These are phyloP conservation scores for Temnothorax ravouxi DNA, from an alignment of 2,888 invertebrate genomes.

Conservation along the genomic window DNA sequence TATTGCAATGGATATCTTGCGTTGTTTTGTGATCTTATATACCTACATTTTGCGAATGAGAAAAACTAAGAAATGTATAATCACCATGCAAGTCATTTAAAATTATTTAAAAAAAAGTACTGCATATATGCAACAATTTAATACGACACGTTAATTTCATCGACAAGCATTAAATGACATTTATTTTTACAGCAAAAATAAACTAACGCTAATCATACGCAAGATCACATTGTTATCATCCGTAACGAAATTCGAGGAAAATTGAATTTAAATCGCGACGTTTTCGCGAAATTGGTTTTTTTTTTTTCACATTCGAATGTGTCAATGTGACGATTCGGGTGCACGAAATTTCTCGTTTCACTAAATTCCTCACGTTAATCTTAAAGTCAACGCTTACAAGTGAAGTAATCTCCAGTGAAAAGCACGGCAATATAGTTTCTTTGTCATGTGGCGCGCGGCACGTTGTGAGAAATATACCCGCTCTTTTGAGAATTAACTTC, in stretches of 20 bases:
- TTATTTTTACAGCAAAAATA: neutral
- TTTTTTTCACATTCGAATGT: neutral
- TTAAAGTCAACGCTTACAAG: neutral
- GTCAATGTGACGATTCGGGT: neutral
- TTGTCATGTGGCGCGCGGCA: neutral
- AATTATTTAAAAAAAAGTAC: slow-evolving; percentile 7
- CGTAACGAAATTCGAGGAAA: neutral
- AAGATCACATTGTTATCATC: neutral
- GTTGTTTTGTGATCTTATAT: neutral
- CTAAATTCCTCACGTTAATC: neutral
- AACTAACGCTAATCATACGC: neutral
- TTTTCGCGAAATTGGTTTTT: neutral
- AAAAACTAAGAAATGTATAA: neutral
- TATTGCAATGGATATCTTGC: neutral
- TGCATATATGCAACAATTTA: neutral
- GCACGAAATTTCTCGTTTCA: neutral
- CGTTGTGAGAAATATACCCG: neutral
- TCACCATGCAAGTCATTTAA: neutral
- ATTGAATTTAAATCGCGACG: neutral
- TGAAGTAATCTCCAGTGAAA: neutral
- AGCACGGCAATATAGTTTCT: neutral
- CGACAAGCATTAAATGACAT: neutral
- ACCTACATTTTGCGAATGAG: neutral
- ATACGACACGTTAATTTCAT: neutral
- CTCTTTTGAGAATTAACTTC: neutral